Percentiles rank a stretch among this genome's conserved stretches.
Conservation (phyloP, 2,797 vertebrate genomes). For the Anniella stebbinsi region DNA sequence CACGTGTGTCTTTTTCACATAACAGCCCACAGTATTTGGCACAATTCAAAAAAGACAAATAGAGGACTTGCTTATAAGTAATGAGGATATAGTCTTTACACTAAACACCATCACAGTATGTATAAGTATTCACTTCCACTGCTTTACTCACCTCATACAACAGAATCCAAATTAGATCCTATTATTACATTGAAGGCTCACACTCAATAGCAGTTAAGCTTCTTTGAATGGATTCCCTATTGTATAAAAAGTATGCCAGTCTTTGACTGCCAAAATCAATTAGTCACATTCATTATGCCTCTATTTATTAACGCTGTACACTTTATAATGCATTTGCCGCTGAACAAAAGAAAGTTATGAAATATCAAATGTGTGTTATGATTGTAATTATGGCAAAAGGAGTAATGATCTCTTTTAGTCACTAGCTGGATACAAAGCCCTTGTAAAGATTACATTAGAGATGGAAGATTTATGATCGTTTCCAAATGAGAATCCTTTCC, state of each 20-base stretch:
- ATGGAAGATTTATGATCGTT: slow-evolving; percentile 80
- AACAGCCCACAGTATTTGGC: slow-evolving; percentile 11
- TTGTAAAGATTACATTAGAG: slow-evolving; percentile 77
- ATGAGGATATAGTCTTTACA: slow-evolving; percentile 44
- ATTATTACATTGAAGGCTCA: slow-evolving; percentile 80
- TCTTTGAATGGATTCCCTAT: slow-evolving; percentile 84
- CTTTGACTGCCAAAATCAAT: slow-evolving; percentile 86
- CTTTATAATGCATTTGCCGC: slow-evolving; percentile 78
- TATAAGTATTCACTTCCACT: slow-evolving; percentile 70
- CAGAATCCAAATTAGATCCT: slow-evolving; percentile 82
- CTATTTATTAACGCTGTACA: slow-evolving; percentile 85
- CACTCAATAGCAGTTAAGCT: slow-evolving; percentile 82
- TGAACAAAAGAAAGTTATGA: slow-evolving; percentile 84
- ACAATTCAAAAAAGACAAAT: slow-evolving; percentile 40
- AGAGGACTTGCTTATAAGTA: slow-evolving; percentile 28
- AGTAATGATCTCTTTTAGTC: slow-evolving; percentile 77
- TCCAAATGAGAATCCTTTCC: slow-evolving; percentile 76
- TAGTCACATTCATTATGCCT: slow-evolving; percentile 87
- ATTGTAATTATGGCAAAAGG: slow-evolving; percentile 78
- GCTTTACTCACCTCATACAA: slow-evolving; percentile 78
- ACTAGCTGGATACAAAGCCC: slow-evolving; percentile 77
- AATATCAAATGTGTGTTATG: slow-evolving; percentile 81
- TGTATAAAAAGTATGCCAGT: slow-evolving; percentile 85
- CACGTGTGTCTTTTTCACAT: slow-evolving; percentile 34
- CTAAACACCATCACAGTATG: slow-evolving; percentile 63